phyloP scores from a whole-genome alignment of 2,797 vertebrate species.

The Alosa sapidissima region DNA sequence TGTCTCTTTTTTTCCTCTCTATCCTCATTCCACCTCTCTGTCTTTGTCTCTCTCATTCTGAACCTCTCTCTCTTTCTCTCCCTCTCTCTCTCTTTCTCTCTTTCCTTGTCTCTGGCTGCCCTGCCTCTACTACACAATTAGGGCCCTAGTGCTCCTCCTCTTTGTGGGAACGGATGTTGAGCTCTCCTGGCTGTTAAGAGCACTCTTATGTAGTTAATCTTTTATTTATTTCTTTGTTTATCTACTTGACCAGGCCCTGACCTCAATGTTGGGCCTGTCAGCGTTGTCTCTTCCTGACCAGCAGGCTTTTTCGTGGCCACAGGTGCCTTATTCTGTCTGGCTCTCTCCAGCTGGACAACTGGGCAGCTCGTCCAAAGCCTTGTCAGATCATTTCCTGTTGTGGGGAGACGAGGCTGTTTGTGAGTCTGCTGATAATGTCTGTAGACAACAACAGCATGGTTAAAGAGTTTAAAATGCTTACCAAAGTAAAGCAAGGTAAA shows the following conservation, averaged over 20 bases:
- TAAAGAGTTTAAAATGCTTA: no score
- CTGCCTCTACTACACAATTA: neutral
- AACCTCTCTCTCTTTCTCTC: neutral
- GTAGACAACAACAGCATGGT: neutral
- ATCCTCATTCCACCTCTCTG: neutral
- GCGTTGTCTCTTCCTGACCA: neutral
- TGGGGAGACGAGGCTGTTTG: neutral
- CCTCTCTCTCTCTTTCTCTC: neutral
- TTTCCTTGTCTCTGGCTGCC: neutral
- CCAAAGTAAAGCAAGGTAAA: no score
- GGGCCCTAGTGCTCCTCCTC: neutral
- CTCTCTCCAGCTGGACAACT: neutral
- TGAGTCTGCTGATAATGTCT: neutral
- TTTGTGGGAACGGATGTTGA: neutral
- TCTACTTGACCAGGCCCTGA: neutral
- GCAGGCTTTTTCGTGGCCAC: neutral
- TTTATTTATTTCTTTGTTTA: neutral
- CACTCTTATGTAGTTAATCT: neutral
- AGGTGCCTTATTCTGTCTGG: neutral
- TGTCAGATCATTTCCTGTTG: constrained; percentile 2
- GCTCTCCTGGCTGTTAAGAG: neutral
- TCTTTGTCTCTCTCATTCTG: neutral
- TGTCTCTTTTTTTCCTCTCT: neutral
- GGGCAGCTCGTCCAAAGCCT: neutral
- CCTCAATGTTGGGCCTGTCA: neutral